Percentiles rank a stretch among this genome's conserved stretches.
Conservation (phyloP, 2,797 vertebrate species). For the Parambassis ranga region DNA sequence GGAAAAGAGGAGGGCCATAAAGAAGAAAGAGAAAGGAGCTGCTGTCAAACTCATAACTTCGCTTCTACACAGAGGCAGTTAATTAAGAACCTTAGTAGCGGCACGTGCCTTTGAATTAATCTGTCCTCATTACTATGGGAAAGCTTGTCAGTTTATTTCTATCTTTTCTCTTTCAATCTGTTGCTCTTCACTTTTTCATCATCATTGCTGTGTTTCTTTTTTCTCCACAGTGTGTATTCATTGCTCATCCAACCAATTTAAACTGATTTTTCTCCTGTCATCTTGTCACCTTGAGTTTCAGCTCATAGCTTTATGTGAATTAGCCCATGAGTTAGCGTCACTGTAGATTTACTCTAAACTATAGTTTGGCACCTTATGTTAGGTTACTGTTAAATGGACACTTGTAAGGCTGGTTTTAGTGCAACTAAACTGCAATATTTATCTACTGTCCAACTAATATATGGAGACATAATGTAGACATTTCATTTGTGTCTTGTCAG, state of each 20-base stretch:
- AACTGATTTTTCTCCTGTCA: conserved; percentile 34
- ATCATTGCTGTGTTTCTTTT: neutral
- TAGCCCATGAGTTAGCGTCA: conserved; percentile 21
- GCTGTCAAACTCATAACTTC: conserved; percentile 53
- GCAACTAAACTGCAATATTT: too few species aligned
- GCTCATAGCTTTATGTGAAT: conserved; percentile 38
- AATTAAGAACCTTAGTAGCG: conserved; percentile 49
- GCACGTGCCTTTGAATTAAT: conserved; percentile 53
- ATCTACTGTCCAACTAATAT: too few species aligned
- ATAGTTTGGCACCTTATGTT: neutral
- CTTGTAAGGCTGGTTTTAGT: too few species aligned
- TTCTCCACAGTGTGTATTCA: neutral
- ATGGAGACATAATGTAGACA: too few species aligned
- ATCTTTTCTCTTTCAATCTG: conserved; percentile 37
- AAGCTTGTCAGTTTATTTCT: conserved; percentile 50
- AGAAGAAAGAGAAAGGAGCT: conserved; percentile 27
- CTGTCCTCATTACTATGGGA: conserved; percentile 50
- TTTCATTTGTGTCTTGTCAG: too few species aligned
- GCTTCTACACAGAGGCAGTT: conserved; percentile 36
- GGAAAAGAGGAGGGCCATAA: conserved; percentile 1
- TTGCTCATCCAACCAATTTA: conserved; percentile 33
- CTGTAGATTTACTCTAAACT: conserved; percentile 16
- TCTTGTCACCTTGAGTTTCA: conserved; percentile 40
- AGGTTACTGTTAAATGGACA: conserved; percentile 2
- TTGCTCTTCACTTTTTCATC: conserved; percentile 15